Evolutionary conservation across 2,113 vertebrate genomes (phyloP), one percentile per base, ranked within the genome.

Genomic region (Lipotes vexillifer): DNA sequence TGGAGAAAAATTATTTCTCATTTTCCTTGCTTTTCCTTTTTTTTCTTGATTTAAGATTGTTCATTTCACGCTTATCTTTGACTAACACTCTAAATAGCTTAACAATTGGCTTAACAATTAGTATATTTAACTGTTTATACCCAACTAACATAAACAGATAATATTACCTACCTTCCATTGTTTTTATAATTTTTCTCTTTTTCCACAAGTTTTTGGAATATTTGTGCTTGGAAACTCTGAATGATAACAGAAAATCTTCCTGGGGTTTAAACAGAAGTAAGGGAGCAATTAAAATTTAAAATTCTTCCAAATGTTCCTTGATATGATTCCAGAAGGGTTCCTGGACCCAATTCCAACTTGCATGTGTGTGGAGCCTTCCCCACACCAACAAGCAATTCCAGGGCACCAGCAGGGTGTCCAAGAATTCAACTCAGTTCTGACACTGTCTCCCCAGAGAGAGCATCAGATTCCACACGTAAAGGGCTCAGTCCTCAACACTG

Each of bases 171-270:
- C 27, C 11, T 75, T 88, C 27, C 12, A 86, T 78, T 92, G 46
- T 72, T 93, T 88, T 92, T 66, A 83, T 75, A 88, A 36, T 81
- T 20, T 96, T 96, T 55, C 57, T 88, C n/a, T 87, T 25, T 95
- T 88, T 95, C 80, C 71, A 94, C 49, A 84, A 84, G 18, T 8
- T 69, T 95, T 80, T 87, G 68, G 63, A 96, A 49, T 46, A 49
- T 69, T 44, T 93, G 92, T 72, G 33, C 63, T 94, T 94, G 65
- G 88, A 95, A 90, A 90, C 20, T 90, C 49, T 93, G 21, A 86
- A 69, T 83, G n/a, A 11, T 68, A 86, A 90, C 66, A 85, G 49
- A 97, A 95, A 59, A 83, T 93, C n/a, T 96, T 84, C 23, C 31
- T 72, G 25, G 10, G 46, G 5, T 75, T 91, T 95, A 72, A 86